phyloP scores from a whole-genome alignment of 2,888 invertebrate genomes.

The Drosophila dives region DNA sequence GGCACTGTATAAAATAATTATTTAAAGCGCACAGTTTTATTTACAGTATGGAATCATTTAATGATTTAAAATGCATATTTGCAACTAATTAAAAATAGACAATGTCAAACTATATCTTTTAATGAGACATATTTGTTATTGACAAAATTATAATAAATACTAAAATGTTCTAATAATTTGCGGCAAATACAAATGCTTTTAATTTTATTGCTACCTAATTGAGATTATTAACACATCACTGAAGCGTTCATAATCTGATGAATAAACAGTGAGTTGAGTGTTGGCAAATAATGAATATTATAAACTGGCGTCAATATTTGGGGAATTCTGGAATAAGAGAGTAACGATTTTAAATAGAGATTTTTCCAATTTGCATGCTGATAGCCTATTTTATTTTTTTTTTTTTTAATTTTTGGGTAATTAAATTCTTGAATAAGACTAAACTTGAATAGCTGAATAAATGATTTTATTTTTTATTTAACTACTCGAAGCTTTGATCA shows the following conservation, averaged over 20 bases:
- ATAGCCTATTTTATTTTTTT: background rate
- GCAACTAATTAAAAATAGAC: background rate
- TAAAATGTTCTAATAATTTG: background rate
- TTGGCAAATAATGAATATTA: background rate
- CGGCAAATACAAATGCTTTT: background rate
- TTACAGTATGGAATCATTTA: background rate
- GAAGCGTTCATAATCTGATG: background rate
- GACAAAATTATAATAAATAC: background rate
- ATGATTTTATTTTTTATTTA: background rate
- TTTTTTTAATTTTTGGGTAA: background rate
- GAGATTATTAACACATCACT: background rate
- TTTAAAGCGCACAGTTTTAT: background rate
- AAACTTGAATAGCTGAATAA: slow-evolving; percentile 10
- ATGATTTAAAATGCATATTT: background rate
- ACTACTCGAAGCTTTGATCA: slow-evolving; percentile 3
- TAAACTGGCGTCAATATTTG: background rate
- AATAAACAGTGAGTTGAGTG: background rate
- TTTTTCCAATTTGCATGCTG: background rate
- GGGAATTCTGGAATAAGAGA: background rate
- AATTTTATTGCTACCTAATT: background rate
- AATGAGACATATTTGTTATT: background rate
- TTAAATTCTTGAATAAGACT: background rate
- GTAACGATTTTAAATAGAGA: background rate
- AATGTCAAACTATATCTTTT: background rate
- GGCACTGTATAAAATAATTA: background rate